Base-by-base conservation (phyloP, 2,888 invertebrate species). In the Drosophila anomelani region DNA sequence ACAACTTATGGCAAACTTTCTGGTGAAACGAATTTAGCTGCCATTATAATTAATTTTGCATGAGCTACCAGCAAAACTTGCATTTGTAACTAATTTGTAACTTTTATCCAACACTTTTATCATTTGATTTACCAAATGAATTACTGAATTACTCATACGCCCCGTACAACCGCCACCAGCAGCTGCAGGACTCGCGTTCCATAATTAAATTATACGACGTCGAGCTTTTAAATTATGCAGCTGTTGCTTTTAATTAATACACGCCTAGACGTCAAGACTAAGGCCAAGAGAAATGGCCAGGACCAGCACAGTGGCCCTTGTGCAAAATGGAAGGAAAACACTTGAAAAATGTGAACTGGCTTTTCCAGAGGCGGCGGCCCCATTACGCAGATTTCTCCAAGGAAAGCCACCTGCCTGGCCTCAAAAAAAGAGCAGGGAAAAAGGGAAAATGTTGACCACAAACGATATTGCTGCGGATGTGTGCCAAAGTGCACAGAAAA, bases 231-330 rank as follows among this genome's bases (percentile, higher is more conserved):
- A 74, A 63, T 62, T 41, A 51, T 58, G 56, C 69, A 56, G 74
- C 70, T 84, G 87, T 70, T 81, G 77, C 76, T 79, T 85, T 85
- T 83, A 83, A 87, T 87, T 83, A 81, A 85, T 85, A 78, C 63
- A 58, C 64, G 72, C 71, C 77, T 76, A 71, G 81, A 78, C 41
- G 59, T 55, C 64, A 44, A 34, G 73, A 49, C 54, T 59, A 51
- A 23, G 34, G 58, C 58, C 32, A 29, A 71, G 79, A 84, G 57
- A 79, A 76, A 85, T 81, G 55, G 55, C 63, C 74, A 15, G 51
- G 70, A 41, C 56, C 53, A 56, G 47, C 9, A 34, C 47, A 39
- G 46, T 44, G 46, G 72, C 17, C 32, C 4, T 17, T 32, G 38
- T 38, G 17, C 51, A 59, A 51, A 47, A 41, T 47, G 23, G 26